These are phyloP conservation scores for Drosophila gunungcola DNA, from an alignment of 1,140 invertebrate genomes.

Conservation along the genomic window DNA sequence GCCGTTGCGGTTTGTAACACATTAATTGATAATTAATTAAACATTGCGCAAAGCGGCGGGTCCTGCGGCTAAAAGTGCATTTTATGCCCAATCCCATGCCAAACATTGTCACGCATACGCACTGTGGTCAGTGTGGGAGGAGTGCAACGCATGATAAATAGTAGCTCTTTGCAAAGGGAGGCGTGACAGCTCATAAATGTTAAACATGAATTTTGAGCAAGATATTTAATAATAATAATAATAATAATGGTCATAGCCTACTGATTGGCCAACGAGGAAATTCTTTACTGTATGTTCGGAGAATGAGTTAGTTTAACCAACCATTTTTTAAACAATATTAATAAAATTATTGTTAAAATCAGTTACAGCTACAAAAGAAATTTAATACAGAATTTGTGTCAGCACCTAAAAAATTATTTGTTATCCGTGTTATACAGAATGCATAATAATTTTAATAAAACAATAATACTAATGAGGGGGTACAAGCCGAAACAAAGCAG, in stretches of 20 bases:
- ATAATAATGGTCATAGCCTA: no score
- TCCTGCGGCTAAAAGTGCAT: conserved; percentile 65
- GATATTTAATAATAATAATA: conserved; percentile 1
- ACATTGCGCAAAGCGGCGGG: conserved; percentile 73
- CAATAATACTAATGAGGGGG: no score
- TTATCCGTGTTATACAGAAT: no score
- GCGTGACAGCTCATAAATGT: conserved; percentile 56
- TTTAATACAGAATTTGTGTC: no score
- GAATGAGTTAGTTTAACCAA: neutral
- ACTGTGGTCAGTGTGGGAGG: conserved; percentile 6
- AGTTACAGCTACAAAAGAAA: no score
- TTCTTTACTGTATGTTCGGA: neutral
- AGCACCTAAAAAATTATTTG: no score
- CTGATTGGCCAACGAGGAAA: neutral
- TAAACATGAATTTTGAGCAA: conserved; percentile 29
- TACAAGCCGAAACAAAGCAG: no score
- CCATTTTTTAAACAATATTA: no score
- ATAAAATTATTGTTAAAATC: no score
- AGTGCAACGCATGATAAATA: conserved; percentile 6
- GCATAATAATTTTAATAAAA: no score
- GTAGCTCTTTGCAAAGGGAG: conserved; percentile 9
- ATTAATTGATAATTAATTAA: conserved; percentile 83
- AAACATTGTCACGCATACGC: conserved; percentile 27
- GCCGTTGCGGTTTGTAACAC: conserved; percentile 76
- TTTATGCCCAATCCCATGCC: conserved; percentile 26